Evolutionary conservation across 2,888 invertebrate species (phyloP).

Genomic region (Sesamia inferens): DNA sequence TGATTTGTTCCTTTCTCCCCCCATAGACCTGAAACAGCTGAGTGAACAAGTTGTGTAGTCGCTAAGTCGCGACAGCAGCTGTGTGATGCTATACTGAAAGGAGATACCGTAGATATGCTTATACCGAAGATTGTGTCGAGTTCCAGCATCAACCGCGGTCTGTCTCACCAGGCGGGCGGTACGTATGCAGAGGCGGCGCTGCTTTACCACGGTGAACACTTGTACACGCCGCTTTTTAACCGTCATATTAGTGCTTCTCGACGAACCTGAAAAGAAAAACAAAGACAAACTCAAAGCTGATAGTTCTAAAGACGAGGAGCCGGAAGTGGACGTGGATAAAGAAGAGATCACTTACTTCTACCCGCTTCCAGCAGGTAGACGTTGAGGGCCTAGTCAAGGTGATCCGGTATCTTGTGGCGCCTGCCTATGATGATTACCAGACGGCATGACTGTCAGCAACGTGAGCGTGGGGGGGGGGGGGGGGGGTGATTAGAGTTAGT

Average conservation of each 20-base stretch:
- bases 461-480: no score
- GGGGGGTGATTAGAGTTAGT: no score
- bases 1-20: slow-evolving; percentile 76
- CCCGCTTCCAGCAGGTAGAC: no score
- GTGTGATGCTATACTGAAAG: slow-evolving; percentile 78
- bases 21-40: slow-evolving; percentile 74
- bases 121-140: slow-evolving; percentile 85
- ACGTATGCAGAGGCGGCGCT: slow-evolving; percentile 94
- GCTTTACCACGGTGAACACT: slow-evolving; percentile 91
- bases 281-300: no score
- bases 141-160: slow-evolving; percentile 91
- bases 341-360: no score
- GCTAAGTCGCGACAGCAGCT: slow-evolving; percentile 70
- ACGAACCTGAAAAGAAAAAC: no score
- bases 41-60: slow-evolving; percentile 60
- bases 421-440: no score
- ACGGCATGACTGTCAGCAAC: no score
- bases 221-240: slow-evolving; percentile 95
- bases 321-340: no score
- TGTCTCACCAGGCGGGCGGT: slow-evolving; percentile 92
- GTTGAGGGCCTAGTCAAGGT: no score
- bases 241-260: slow-evolving; percentile 91
- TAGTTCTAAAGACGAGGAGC: no score
- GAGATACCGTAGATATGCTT: slow-evolving; percentile 80
- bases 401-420: no score